These are phyloP conservation scores for Epizoanthus rinbou DNA, from an alignment of 92 coral and sea anemone species.

Conservation along the genomic window DNA sequence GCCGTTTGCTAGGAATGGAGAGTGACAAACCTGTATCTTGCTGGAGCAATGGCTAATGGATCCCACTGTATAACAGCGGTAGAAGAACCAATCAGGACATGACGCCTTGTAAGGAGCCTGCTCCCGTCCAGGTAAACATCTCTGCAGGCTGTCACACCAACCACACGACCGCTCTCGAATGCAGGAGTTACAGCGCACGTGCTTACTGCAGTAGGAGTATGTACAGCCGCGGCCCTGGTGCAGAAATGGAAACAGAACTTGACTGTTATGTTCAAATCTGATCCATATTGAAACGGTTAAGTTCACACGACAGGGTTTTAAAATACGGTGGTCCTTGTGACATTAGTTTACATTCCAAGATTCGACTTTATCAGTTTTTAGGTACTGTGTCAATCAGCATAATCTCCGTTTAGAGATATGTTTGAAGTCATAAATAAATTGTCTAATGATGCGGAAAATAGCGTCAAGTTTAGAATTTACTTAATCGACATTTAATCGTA, in stretches of 20 bases:
- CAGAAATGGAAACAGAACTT: background rate
- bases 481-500: too few relatives aligned
- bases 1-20: too few relatives aligned
- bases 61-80: conserved; percentile 74
- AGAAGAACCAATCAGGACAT: conserved; percentile 77
- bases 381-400: too few relatives aligned
- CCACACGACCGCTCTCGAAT: conserved; percentile 61
- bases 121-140: conserved; percentile 61
- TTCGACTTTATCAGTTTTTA: too few relatives aligned
- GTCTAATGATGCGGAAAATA: too few relatives aligned
- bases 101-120: conserved; percentile 37
- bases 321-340: too few relatives aligned
- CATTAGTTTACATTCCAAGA: too few relatives aligned
- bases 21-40: conserved; percentile 54
- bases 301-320: too few relatives aligned
- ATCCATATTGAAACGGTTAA: background rate
- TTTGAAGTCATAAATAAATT: too few relatives aligned
- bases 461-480: too few relatives aligned
- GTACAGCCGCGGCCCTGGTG: conserved; percentile 75
- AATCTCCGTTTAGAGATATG: too few relatives aligned
- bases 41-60: conserved; percentile 54
- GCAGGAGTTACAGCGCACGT: conserved; percentile 55
- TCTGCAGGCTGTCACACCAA: conserved; percentile 71
- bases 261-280: background rate
- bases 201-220: conserved; percentile 67